These are phyloP conservation scores for Garrulus glandarius DNA, from an alignment of 2,797 vertebrate species.

Conservation along the genomic window DNA sequence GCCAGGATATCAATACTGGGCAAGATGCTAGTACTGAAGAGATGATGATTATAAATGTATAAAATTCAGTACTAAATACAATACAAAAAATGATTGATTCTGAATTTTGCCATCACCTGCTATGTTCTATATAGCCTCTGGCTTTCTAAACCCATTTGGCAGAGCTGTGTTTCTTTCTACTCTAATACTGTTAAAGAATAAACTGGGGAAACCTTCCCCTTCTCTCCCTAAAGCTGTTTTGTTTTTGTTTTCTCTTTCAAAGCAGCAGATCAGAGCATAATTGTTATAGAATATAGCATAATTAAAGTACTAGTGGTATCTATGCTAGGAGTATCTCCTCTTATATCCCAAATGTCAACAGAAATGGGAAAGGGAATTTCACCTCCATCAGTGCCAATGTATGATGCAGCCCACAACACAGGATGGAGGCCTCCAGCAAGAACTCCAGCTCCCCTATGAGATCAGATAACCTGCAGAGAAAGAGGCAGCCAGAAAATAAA, in stretches of 20 bases:
- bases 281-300: background rate
- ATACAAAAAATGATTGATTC: background rate
- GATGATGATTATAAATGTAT: background rate
- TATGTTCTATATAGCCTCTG: background rate
- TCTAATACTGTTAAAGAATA: background rate
- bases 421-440: background rate
- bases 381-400: rapidly evolving
- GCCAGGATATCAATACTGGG: background rate
- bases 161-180: background rate
- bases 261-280: background rate
- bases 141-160: background rate
- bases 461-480: background rate
- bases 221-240: background rate
- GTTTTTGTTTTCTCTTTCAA: background rate
- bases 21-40: background rate
- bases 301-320: background rate
- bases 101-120: background rate
- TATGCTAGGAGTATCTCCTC: background rate
- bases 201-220: background rate
- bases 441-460: background rate
- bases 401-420: background rate
- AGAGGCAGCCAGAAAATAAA: background rate
- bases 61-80: background rate
- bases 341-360: background rate
- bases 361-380: background rate